phyloP scores from a whole-genome alignment of 2,113 vertebrate genomes.

The Podarcis raffonei region DNA sequence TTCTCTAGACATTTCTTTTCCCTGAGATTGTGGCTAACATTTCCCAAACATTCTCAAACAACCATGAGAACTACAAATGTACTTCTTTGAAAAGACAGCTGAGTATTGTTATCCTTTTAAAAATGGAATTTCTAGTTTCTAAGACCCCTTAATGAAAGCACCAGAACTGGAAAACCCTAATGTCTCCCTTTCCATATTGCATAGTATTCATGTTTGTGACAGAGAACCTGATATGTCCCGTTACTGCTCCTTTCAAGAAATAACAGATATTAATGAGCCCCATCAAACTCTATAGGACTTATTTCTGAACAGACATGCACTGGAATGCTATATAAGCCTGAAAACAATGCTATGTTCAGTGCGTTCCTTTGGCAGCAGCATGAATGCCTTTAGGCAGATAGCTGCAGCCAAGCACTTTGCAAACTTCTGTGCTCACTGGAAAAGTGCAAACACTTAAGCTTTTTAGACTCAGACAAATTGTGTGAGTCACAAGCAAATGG shows the following conservation, averaged over 20 bases:
- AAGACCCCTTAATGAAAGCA: neutral
- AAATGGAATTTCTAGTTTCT: neutral
- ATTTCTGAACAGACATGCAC: neutral
- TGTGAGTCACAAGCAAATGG: slow-evolving; percentile 23
- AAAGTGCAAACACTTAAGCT: slow-evolving; percentile 7
- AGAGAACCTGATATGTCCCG: neutral
- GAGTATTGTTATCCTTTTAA: neutral
- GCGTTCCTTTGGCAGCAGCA: neutral
- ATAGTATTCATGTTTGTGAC: neutral
- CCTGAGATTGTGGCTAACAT: neutral
- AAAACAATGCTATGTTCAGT: neutral
- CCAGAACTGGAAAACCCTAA: neutral
- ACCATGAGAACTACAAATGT: neutral
- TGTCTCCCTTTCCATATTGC: neutral
- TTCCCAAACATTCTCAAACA: neutral
- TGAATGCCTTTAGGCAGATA: slow-evolving; percentile 12
- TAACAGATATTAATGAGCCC: neutral
- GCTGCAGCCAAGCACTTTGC: neutral
- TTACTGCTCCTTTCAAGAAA: neutral
- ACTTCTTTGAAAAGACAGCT: neutral
- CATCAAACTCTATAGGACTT: neutral
- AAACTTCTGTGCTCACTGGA: slow-evolving; percentile 26
- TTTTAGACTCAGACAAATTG: slow-evolving; percentile 28
- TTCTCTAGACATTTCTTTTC: neutral
- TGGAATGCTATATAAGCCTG: neutral